These are phyloP conservation scores for Anticlea derivata DNA, from an alignment of 2,888 invertebrate species.

Conservation along the genomic window DNA sequence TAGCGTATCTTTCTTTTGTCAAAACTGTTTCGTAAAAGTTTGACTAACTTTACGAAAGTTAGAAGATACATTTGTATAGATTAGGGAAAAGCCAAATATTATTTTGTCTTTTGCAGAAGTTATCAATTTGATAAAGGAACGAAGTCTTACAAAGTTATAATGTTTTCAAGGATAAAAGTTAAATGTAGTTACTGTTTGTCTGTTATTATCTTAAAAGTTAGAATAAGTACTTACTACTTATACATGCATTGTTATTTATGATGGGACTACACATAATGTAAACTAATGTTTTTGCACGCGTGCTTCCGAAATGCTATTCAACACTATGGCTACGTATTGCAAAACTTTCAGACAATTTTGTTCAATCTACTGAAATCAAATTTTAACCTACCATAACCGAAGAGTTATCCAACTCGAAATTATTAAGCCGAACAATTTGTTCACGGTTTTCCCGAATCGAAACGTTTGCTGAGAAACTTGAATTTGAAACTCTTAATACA, in stretches of 20 bases:
- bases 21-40: slow-evolving; percentile 35
- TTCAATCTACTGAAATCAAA: neutral
- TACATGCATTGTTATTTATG: too few relatives aligned
- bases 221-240: too few relatives aligned
- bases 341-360: neutral
- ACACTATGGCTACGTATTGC: too few relatives aligned
- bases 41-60: slow-evolving; percentile 34
- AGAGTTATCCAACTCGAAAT: slow-evolving; percentile 11
- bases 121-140: slow-evolving; percentile 40
- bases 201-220: neutral
- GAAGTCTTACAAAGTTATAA: slow-evolving; percentile 28
- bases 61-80: slow-evolving; percentile 25
- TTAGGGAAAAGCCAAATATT: slow-evolving; percentile 39
- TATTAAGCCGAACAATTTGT: slow-evolving; percentile 20
- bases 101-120: slow-evolving; percentile 41
- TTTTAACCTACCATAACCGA: neutral
- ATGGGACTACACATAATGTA: too few relatives aligned
- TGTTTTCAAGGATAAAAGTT: slow-evolving; percentile 5
- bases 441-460: slow-evolving; percentile 14
- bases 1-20: slow-evolving; percentile 40
- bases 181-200: neutral
- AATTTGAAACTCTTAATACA: slow-evolving; percentile 41
- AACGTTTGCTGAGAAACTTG: slow-evolving; percentile 32
- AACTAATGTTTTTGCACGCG: too few relatives aligned
- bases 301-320: too few relatives aligned